A percentile compares a stretch with the other conserved stretches of the same genome.
Evolutionary conservation across 2,888 invertebrate genomes (phyloP).

Genomic region (Thera obeliscata): DNA sequence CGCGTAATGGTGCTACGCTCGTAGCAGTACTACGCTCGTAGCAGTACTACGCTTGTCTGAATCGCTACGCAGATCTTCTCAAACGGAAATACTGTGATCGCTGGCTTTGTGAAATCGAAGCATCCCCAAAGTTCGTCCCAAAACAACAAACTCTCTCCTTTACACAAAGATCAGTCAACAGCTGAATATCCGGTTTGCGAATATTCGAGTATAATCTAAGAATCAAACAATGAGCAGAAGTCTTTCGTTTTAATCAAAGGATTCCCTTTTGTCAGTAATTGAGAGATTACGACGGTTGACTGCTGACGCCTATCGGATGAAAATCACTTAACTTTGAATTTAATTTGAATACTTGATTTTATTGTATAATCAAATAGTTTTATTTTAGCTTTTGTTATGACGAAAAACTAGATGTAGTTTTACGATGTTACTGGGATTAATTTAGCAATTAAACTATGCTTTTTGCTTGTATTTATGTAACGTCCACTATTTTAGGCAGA

Average conservation of each 20-base stretch:
- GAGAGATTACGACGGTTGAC: slow-evolving; percentile 18
- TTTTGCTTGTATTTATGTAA: too few species aligned
- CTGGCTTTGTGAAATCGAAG: neutral
- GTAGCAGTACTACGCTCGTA: neutral
- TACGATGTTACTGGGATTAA: too few species aligned
- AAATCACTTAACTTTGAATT: slow-evolving; percentile 12
- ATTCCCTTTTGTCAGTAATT: slow-evolving; percentile 44
- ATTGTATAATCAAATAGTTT: neutral
- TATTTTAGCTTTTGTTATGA: neutral
- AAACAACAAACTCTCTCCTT: slow-evolving; percentile 20
- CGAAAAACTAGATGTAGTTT: too few species aligned
- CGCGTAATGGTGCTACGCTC: neutral
- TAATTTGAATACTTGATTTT: slow-evolving; percentile 17
- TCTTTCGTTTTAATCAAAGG: slow-evolving; percentile 55
- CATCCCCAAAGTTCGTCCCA: slow-evolving; percentile 9
- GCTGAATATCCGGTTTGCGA: slow-evolving; percentile 12
- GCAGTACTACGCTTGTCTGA: neutral
- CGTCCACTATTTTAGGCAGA: too few species aligned
- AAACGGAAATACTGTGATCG: neutral
- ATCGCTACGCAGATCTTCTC: neutral
- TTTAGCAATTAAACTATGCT: too few species aligned
- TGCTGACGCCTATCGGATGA: slow-evolving; percentile 12
- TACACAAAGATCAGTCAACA: slow-evolving; percentile 24
- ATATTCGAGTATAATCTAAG: slow-evolving; percentile 41
- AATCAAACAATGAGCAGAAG: slow-evolving; percentile 51